Evolutionary conservation across 2,888 invertebrate genomes (phyloP), one percentile per base, ranked within the genome.

Genomic region (Bruchidius siliquastri): DNA sequence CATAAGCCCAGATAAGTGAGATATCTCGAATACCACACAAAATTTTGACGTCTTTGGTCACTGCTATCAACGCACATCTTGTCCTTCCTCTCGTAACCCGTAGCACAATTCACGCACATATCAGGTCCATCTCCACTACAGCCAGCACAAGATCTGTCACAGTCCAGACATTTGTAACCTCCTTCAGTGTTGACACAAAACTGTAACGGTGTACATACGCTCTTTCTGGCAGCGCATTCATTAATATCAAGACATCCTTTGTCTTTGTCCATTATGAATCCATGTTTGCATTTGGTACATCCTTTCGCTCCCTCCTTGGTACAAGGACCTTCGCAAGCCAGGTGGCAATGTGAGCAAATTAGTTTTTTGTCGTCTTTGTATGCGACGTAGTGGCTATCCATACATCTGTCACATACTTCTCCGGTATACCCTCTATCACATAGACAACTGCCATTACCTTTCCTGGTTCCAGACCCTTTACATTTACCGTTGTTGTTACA

Each of bases 131-230:
- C 96, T 0, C 96, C 96, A 72, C 91, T 90, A 84, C 98, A 98
- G 0, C 93, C 92, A 70, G 90, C 87, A 84, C 97, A 98, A 0
- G 96, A 90, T 81, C 89, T 91, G 86, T 97, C 96, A 87, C 98
- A 98, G 72, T 89, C 91, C 88, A 93, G 86, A 86, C 97, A 97
- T 13, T 89, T 87, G 82, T 90, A 95, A 0, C 94, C 93, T 8
- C 98, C 97, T 72, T 95, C 93, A 18, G 92, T 93, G 84, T 98
- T 98, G 3, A 96, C 90, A 85, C 98, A 98, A 84, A 96, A 97
- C 83, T 96, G 91, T 82, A 93, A 90, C 0, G 88, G 87, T 0
- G 87, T 87, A 80, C 91, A 93, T 72, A 86, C 87, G 6, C 88
- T 80, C 20, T 87, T 86, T 18, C 87, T 83, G 32, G 88, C 86